Evolutionary conservation across 2,888 invertebrate species (phyloP), one percentile per base, ranked within the genome.

Genomic region (Galerucella pusilla): DNA sequence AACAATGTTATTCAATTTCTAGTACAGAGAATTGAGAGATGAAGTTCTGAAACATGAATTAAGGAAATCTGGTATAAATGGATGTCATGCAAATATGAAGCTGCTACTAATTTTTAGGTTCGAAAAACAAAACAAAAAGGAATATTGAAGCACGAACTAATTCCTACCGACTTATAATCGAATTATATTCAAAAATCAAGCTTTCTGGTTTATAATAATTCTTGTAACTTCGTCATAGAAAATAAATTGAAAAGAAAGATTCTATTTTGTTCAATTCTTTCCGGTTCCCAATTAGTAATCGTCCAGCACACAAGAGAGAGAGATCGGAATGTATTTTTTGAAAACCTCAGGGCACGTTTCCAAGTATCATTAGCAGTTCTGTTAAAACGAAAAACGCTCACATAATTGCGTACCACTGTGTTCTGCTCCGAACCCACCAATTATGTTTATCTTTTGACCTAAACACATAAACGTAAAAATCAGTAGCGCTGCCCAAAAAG

Each of bases 301-400:
- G 68, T 46, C 64, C 64, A 64, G 6, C 42, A 11, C 16, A 65
- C 35, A 42, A 42, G 7, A 42, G 35, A 42, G 35, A 65, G 7
- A 42, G 35, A 42, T 68, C 59, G 68, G 68, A 68, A 68, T 68
- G 60, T 68, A 68, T 25, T 68, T 68, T 35, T 68, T 46, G 16
- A 45, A 68, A 68, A 68, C 68, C 68, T 54, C 68, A 60, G 68
- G 68, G 68, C 54, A 68, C 59, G 68, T 68, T 68, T 68, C 68
- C 68, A 59, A 68, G 68, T 68, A 68, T 68, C 68, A 68, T 68
- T 68, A 68, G 68, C 68, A 54, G 59, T 46, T 57, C 59, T 59
- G 68, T 68, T 54, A 68, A 68, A 68, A 59, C 59, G 68, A 68
- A 68, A 68, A 59, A 68, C 68, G 68, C 42, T 68, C 68, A 59